Conservation (phyloP, 1,140 invertebrate genomes). For the Drosophila ercepeae region DNA sequence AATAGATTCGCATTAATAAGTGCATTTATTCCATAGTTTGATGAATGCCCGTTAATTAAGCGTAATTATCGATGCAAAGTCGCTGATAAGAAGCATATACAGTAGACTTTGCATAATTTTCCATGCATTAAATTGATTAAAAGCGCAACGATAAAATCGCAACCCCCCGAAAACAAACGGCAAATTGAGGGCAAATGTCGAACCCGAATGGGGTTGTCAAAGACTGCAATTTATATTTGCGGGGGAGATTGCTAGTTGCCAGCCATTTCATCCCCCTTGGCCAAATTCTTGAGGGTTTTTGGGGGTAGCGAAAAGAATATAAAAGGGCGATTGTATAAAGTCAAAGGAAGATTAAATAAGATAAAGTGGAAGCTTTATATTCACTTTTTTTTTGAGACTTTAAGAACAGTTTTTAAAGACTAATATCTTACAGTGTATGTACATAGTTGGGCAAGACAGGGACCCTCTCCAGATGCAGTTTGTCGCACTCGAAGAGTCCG, state of each 20-base stretch:
- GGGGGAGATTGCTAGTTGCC: constrained; percentile 37
- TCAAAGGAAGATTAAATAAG: background rate
- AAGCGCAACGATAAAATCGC: constrained; percentile 64
- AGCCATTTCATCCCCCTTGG: constrained; percentile 25
- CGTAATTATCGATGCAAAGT: constrained; percentile 62
- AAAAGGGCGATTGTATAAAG: background rate
- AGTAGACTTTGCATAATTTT: constrained; percentile 65
- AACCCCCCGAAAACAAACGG: constrained; percentile 50
- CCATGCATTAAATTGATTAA: constrained; percentile 78
- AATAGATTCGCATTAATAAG: constrained; percentile 21
- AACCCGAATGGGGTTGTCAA: constrained; percentile 33
- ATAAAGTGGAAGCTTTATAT: background rate
- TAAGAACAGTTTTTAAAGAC: background rate
- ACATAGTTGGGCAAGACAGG: constrained; percentile 87
- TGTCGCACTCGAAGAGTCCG: constrained; percentile 86
- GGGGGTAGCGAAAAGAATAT: background rate
- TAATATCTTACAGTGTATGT: constrained; percentile 86
- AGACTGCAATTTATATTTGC: constrained; percentile 48
- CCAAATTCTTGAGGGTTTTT: background rate
- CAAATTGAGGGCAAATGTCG: constrained; percentile 36
- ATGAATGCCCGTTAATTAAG: constrained; percentile 51
- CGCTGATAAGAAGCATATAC: constrained; percentile 39
- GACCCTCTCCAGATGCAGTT: constrained; percentile 85
- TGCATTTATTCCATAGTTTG: constrained; percentile 33
- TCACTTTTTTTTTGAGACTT: background rate